Conservation (phyloP, 2,113 vertebrate genomes). For the Sylvietta virens region DNA sequence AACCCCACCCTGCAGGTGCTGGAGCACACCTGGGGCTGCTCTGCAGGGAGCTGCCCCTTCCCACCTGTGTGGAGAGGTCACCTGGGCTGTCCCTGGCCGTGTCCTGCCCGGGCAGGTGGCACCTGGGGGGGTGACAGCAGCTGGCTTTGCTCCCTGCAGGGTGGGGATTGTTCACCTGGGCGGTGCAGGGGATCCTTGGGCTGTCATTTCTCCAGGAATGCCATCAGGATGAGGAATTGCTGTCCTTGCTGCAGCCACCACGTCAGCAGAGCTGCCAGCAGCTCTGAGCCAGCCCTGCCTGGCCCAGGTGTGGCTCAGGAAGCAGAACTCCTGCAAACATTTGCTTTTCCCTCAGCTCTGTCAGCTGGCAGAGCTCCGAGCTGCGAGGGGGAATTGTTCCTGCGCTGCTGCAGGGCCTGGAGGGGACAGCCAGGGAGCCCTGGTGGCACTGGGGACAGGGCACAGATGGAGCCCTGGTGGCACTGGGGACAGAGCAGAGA, state of each 20-base stretch:
- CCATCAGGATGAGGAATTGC: accelerated
- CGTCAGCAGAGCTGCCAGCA: not conserved
- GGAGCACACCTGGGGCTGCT: not conserved
- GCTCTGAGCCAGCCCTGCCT: not conserved
- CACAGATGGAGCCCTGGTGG: accelerated
- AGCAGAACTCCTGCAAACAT: not conserved
- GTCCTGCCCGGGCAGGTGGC: not conserved
- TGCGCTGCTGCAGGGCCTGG: not conserved
- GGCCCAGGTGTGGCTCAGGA: not conserved
- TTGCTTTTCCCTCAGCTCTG: not conserved
- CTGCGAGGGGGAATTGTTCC: not conserved
- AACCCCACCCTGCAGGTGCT: not conserved
- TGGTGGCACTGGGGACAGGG: too few species aligned
- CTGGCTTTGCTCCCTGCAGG: not conserved
- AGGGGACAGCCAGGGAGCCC: not conserved
- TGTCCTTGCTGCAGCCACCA: not conserved
- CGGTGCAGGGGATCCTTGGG: accelerated
- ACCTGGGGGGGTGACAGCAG: not conserved
- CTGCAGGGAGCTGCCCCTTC: not conserved
- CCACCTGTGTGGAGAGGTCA: accelerated
- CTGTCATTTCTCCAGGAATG: accelerated
- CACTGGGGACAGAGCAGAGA: not conserved
- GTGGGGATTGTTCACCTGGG: accelerated
- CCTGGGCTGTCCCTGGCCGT: not conserved
- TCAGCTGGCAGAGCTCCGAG: accelerated